Conservation (phyloP, 1,140 invertebrate species). For the Lordiphosa mommai region DNA sequence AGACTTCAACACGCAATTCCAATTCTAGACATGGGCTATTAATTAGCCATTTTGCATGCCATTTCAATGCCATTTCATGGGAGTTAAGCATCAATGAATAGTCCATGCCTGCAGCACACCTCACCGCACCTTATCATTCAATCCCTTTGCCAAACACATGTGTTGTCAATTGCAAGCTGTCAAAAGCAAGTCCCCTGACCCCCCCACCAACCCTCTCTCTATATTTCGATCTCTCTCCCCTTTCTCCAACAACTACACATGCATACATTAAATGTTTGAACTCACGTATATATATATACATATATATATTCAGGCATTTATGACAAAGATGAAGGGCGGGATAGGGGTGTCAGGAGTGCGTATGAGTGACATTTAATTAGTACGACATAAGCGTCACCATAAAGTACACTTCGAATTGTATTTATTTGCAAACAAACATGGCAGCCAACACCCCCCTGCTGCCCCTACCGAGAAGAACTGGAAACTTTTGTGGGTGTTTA, state of each 20-base stretch:
- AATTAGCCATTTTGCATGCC: conserved; percentile 53
- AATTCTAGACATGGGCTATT: conserved; percentile 21
- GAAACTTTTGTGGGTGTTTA: conserved; percentile 43
- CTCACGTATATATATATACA: conserved; percentile 1
- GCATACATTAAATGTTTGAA: conserved; percentile 33
- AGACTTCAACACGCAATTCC: conserved; percentile 1
- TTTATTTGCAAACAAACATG: conserved; percentile 56
- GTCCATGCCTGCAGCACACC: background rate
- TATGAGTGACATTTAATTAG: conserved; percentile 65
- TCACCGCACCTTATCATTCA: background rate
- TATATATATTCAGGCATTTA: background rate
- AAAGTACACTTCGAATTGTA: conserved; percentile 62
- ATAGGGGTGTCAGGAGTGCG: conserved; percentile 10
- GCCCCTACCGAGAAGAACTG: background rate
- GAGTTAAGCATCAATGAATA: conserved; percentile 28
- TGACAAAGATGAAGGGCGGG: background rate
- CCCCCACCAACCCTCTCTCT: background rate
- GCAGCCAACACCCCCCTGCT: conserved; percentile 8
- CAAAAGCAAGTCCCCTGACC: conserved; percentile 4
- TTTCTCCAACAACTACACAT: conserved; percentile 9
- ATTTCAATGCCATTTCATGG: conserved; percentile 41
- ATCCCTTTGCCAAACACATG: background rate
- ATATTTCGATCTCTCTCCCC: background rate
- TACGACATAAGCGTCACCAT: conserved; percentile 52
- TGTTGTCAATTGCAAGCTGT: conserved; percentile 31